These are phyloP conservation scores for Catocala fraxini DNA, from an alignment of 2,888 invertebrate genomes.

Conservation along the genomic window DNA sequence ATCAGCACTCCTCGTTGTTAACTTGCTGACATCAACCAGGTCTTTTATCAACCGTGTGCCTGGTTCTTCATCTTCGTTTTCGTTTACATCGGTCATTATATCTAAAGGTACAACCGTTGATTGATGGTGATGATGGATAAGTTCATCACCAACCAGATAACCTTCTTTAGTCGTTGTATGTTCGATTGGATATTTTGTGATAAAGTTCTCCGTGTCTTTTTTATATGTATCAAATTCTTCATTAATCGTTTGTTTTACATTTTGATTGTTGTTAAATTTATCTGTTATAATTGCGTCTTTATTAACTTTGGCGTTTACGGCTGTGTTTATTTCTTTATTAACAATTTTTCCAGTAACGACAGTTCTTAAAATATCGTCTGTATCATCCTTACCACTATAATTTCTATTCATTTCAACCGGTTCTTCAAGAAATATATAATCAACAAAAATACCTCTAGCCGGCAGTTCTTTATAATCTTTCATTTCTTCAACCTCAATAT, in stretches of 20 bases:
- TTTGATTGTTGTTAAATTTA: no score
- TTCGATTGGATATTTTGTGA: conserved; percentile 3
- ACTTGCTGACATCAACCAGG: conserved; percentile 63
- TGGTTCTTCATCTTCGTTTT: conserved; percentile 34
- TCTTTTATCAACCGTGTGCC: conserved; percentile 58
- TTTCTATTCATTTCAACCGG: conserved; percentile 24
- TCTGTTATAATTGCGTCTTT: no score
- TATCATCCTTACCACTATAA: conserved; percentile 9
- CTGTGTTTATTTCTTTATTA: conserved; percentile 15
- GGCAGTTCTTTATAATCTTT: conserved; percentile 50
- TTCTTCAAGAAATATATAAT: conserved; percentile 69
- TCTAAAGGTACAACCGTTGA: conserved; percentile 7
- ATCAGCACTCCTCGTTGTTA: conserved; percentile 60
- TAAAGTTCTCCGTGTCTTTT: not conserved
- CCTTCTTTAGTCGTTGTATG: conserved; percentile 42
- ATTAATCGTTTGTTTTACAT: not conserved
- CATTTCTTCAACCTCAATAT: conserved; percentile 39
- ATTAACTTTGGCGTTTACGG: not conserved
- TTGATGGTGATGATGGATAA: conserved; percentile 3
- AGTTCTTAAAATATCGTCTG: conserved; percentile 8
- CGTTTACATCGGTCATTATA: conserved; percentile 31
- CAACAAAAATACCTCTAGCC: conserved; percentile 54
- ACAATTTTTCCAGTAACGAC: conserved; percentile 17
- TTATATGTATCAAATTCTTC: not conserved
- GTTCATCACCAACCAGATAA: conserved; percentile 38